These are phyloP conservation scores for Schlechtendalia chinensis DNA, from an alignment of 1,140 invertebrate genomes.

Conservation along the genomic window DNA sequence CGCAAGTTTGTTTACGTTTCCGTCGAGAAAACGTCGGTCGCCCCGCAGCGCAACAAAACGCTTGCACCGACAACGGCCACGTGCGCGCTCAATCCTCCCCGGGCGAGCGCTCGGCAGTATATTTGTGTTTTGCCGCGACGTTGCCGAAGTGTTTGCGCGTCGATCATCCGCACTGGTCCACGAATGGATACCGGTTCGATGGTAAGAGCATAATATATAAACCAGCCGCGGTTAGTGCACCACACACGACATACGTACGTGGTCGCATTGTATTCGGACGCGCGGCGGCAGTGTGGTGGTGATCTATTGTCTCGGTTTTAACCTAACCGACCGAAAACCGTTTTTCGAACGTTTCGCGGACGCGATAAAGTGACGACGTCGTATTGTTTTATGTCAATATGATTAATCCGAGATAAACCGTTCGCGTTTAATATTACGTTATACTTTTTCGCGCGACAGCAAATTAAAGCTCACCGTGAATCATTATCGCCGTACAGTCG, in stretches of 20 bases:
- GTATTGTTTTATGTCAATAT: too few relatives aligned
- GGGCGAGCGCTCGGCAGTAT: background rate
- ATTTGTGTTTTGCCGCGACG: background rate
- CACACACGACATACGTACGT: background rate
- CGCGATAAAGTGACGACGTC: too few relatives aligned
- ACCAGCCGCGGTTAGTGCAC: background rate
- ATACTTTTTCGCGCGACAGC: too few relatives aligned
- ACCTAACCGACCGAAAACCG: too few relatives aligned
- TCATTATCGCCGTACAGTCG: too few relatives aligned
- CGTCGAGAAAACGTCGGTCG: background rate
- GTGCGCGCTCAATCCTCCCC: background rate
- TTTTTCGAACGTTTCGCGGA: too few relatives aligned
- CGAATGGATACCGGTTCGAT: background rate
- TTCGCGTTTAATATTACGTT: too few relatives aligned
- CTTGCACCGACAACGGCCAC: background rate
- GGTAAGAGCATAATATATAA: background rate
- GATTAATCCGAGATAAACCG: too few relatives aligned
- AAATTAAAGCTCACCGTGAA: too few relatives aligned
- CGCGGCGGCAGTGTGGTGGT: too few relatives aligned
- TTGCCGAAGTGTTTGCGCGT: background rate
- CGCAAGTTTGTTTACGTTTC: conserved; percentile 24
- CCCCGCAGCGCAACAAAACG: background rate
- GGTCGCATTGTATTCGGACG: background rate
- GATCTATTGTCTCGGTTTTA: too few relatives aligned
- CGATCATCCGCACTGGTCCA: background rate